Evolutionary conservation across 2,113 vertebrate species (phyloP).

Genomic region (Pelusios castaneus): DNA sequence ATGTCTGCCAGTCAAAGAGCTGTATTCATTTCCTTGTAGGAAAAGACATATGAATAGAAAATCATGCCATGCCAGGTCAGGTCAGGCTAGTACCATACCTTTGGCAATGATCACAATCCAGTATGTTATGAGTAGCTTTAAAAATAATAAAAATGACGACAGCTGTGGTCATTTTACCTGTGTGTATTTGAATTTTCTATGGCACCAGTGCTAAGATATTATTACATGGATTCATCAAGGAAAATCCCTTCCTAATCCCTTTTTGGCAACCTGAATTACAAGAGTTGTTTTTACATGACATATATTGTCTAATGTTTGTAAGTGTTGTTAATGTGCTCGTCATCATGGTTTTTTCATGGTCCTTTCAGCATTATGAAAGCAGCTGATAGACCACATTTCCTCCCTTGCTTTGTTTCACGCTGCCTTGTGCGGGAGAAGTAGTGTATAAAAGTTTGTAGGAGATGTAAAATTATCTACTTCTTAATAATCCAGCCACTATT

Average conservation of each 20-base stretch:
- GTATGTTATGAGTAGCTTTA: background rate
- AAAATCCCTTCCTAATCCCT: background rate
- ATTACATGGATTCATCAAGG: background rate
- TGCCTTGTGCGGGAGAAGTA: background rate
- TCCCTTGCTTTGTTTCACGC: background rate
- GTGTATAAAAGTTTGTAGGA: background rate
- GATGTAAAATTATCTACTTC: background rate
- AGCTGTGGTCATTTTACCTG: rapidly evolving
- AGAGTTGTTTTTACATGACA: background rate
- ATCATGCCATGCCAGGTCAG: background rate
- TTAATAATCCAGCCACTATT: background rate
- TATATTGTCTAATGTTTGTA: constrained; percentile 27
- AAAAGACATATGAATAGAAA: no score
- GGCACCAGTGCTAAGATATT: rapidly evolving
- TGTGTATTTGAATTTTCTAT: background rate
- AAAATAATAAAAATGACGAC: background rate
- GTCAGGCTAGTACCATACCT: background rate
- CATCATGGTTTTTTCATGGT: background rate
- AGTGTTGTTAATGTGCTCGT: background rate
- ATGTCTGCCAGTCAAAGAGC: background rate
- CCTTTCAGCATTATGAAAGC: background rate
- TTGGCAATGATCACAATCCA: background rate
- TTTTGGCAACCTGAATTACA: background rate
- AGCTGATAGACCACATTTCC: background rate
- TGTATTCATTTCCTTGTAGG: background rate